phyloP scores from a whole-genome alignment of 2,113 vertebrate species.

The Holacanthus passer region DNA sequence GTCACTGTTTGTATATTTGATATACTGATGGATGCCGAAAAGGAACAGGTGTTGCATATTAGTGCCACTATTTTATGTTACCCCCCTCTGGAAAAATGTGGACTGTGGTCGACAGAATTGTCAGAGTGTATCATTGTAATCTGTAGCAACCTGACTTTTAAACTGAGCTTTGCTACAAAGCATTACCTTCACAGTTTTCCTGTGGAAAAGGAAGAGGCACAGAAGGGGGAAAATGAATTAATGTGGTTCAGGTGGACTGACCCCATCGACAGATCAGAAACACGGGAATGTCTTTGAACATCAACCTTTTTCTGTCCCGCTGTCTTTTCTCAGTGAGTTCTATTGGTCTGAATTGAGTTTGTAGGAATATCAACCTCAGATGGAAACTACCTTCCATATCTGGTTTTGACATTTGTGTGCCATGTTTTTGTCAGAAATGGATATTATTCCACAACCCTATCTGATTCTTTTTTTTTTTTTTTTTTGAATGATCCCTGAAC shows the following conservation, averaged over 20 bases:
- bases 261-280: constrained; percentile 58
- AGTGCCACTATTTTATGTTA: constrained; percentile 70
- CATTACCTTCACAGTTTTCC: constrained; percentile 34
- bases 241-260: constrained; percentile 69
- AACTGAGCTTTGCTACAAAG: constrained; percentile 70
- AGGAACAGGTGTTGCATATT: constrained; percentile 84
- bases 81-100: constrained; percentile 34
- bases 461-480: not conserved
- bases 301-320: constrained; percentile 33
- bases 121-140: constrained; percentile 74
- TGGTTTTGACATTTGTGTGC: constrained; percentile 31
- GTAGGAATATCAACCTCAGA: constrained; percentile 49
- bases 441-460: not conserved
- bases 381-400: constrained; percentile 33
- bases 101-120: constrained; percentile 68
- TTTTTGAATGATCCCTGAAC: not conserved
- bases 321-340: constrained; percentile 21
- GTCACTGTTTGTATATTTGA: constrained; percentile 80
- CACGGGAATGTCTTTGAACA: constrained; percentile 68
- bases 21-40: constrained; percentile 74
- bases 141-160: constrained; percentile 64
- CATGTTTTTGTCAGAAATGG: constrained; percentile 11
- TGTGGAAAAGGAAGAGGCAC: constrained; percentile 52
- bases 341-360: constrained; percentile 45
- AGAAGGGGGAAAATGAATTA: constrained; percentile 28